These are phyloP conservation scores for Sterrhoptilus dennistouni DNA, from an alignment of 2,113 vertebrate species.

Conservation along the genomic window DNA sequence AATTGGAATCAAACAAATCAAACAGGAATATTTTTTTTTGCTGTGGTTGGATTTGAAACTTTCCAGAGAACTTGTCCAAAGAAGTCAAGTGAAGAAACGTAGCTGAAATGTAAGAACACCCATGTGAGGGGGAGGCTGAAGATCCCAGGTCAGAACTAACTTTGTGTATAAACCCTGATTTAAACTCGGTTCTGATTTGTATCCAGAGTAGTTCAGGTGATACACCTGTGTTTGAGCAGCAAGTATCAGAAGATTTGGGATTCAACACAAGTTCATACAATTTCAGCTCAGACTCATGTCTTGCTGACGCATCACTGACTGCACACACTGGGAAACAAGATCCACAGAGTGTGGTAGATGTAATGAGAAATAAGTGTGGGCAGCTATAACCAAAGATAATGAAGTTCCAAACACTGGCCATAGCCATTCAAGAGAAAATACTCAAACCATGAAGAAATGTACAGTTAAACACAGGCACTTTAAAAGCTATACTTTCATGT, in stretches of 20 bases:
- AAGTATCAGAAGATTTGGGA: neutral
- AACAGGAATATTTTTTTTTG: neutral
- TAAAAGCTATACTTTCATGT: neutral
- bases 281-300: neutral
- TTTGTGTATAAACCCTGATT: neutral
- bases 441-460: neutral
- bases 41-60: neutral
- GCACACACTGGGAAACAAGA: neutral
- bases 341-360: neutral
- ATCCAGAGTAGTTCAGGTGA: neutral
- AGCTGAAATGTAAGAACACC: neutral
- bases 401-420: neutral
- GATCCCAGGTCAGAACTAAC: neutral
- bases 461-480: neutral
- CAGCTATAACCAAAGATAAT: neutral
- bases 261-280: neutral
- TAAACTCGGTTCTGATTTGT: neutral
- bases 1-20: too few species aligned
- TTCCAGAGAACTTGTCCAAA: neutral
- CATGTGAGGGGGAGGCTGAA: neutral
- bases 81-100: neutral
- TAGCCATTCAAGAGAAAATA: neutral
- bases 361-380: neutral
- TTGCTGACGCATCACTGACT: neutral
- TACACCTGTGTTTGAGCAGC: neutral